Base-by-base conservation (phyloP, 30 jellyfish, hydroid and myxozoan species). In the Sanderia malayensis region DNA sequence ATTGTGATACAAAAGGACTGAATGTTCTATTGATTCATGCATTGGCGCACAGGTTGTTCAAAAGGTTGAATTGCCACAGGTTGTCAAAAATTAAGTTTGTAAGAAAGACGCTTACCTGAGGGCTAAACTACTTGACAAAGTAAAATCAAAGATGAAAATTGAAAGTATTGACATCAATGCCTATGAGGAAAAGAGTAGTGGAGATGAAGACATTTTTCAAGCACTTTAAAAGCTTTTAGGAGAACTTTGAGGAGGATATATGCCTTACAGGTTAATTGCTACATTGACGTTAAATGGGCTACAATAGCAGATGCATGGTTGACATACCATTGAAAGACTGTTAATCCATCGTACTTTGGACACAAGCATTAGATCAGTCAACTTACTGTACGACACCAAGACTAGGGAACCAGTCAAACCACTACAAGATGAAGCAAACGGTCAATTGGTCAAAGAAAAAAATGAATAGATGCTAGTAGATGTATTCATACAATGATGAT, bases 351-450 rank as follows among this genome's bases (percentile, higher is more conserved):
- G 28, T 4, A 71, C 17, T 52, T 71, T 49, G 19, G 83, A 52
- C 1, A 71, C 73, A 21, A 72, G 72, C 70, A 71, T 71, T 8
- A 53, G 19, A 3, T 55, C 83, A 17, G 37, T 58, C 72, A 71
- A 23, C 30, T 72, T 22, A 41, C 62, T 46, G 46, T 71, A 71
- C 13, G 83, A 71, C 1, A 71, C 18, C 22, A 63, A 65, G 17
- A 71, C 28, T 32, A 71, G 29, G 20, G 83, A 65, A 71, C 83
- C 83, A 49, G 45, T n/a, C 10, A 71, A 26, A 11, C 83, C 83
- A 22, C 83, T 71, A 29, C 4, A 45, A 67, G 0, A 45, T 17
- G 28, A 44, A 67, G 3, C 45, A 1, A 15, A n/a, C n/a, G n/a
- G n/a, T n/a, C n/a, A n/a, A n/a, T n/a, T n/a, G n/a, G n/a, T n/a